Base-by-base conservation (phyloP, 2,797 vertebrate genomes). In the Cheirogaleus major region DNA sequence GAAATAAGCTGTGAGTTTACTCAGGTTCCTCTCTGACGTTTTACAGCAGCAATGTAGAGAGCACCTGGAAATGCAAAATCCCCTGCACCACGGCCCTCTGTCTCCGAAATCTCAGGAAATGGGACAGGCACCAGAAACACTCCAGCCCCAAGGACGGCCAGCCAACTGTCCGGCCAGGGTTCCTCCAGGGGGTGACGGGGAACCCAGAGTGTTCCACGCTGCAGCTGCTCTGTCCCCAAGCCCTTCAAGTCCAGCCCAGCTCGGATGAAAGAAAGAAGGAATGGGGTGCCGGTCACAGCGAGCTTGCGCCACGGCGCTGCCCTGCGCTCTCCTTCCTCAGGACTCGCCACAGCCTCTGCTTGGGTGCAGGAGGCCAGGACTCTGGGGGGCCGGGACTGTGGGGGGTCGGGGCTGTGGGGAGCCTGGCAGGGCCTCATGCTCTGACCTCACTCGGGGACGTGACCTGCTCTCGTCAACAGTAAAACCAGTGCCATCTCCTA, bases 241-340 rank as follows among this genome's bases (percentile, higher is more conserved):
- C 5, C 72, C 32, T 32, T 11, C 12, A 0, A 0, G 0, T 17
- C 73, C 69, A 27, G 69, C 18, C 59, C 59, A 5, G 86, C 50
- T 69, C 1, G 0, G 23, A 5, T 0, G 30, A 50, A 35, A 20
- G 59, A 18, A 25, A 12, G 43, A 2, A 17, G 13, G 48, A 11
- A 13, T 0, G 48, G 2, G 23, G 48, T 7, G 3, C 12, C 30
- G 0, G 7, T 6, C 27, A 7, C 55, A 2, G 5, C 3, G 0
- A 5, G 5, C 35, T 2, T 1, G 55, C 5, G 15, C 22, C 1
- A 22, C 2, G 15, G 55, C 55, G 12, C 12, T 6, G 12, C 32
- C 23, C 12, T 43, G 23, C 12, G 0, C 12, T 43, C 23, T 9
- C 69, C 69, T 27, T 15, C 30, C 41, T 30, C 3, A 30, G 70